These are phyloP conservation scores for Peucedramus taeniatus DNA, from an alignment of 2,113 vertebrate genomes.

Conservation along the genomic window DNA sequence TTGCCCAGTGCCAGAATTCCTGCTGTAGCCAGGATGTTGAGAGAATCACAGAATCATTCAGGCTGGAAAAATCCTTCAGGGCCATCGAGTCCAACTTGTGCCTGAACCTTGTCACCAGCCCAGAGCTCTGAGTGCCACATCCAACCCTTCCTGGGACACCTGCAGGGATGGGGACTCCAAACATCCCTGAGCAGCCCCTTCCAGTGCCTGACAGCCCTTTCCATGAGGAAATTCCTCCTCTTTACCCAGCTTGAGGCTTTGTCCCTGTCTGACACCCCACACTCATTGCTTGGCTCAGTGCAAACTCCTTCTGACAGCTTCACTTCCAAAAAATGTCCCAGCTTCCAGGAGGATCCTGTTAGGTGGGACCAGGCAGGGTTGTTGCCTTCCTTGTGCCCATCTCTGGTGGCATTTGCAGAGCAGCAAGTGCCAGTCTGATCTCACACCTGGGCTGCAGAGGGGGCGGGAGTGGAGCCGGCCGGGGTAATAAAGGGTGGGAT, in stretches of 20 bases:
- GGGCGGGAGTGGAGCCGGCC: background rate
- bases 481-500: background rate
- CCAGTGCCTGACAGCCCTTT: fast-evolving
- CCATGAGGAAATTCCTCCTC: background rate
- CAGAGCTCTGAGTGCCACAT: background rate
- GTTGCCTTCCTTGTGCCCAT: fast-evolving
- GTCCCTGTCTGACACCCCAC: background rate
- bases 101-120: fast-evolving
- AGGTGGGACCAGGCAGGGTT: background rate
- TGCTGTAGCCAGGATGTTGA: background rate
- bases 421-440: background rate
- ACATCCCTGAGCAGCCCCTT: background rate
- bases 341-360: background rate
- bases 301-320: background rate
- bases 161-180: background rate
- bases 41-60: background rate
- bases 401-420: background rate
- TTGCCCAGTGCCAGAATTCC: background rate
- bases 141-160: background rate
- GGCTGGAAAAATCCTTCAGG: background rate
- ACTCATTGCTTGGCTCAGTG: background rate
- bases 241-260: background rate
- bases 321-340: fast-evolving
- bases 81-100: background rate
- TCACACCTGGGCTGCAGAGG: background rate